A percentile compares a stretch with the other conserved stretches of the same genome.
Evolutionary conservation across 1,140 invertebrate genomes (phyloP).

Genomic region (Drosophila kanapiae): DNA sequence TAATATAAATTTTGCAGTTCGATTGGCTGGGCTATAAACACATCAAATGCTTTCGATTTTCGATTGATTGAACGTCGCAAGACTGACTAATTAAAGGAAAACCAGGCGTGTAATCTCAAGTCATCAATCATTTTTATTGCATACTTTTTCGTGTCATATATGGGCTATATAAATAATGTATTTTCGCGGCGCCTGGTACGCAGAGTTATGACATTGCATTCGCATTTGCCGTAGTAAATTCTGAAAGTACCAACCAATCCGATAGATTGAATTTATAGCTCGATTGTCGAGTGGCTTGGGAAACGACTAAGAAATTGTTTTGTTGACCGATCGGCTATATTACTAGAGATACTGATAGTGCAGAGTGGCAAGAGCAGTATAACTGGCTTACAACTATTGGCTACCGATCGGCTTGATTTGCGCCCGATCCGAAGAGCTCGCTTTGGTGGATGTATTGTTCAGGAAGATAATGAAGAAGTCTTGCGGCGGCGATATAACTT

Average conservation of each 20-base stretch:
- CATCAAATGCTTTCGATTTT: constrained; percentile 51
- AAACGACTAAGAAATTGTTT: constrained; percentile 29
- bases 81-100: constrained; percentile 64
- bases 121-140: constrained; percentile 79
- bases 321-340: constrained; percentile 19
- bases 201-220: constrained; percentile 35
- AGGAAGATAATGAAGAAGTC: constrained; percentile 32
- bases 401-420: constrained; percentile 41
- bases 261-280: constrained; percentile 51
- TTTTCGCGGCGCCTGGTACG: constrained; percentile 29
- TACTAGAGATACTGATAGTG: constrained; percentile 30
- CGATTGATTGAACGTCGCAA: constrained; percentile 52
- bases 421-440: not conserved
- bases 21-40: constrained; percentile 43
- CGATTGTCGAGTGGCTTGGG: constrained; percentile 40
- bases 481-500: constrained; percentile 21
- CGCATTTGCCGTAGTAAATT: constrained; percentile 46
- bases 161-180: constrained; percentile 36
- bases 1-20: constrained; percentile 8
- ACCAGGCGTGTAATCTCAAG: constrained; percentile 52
- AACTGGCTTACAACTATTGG: constrained; percentile 34
- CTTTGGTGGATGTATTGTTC: constrained; percentile 21
- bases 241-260: constrained; percentile 13
- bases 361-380: constrained; percentile 20
- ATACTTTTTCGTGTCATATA: constrained; percentile 67